Conservation (phyloP, 2,113 vertebrate genomes). For the Tragulus kanchil region DNA sequence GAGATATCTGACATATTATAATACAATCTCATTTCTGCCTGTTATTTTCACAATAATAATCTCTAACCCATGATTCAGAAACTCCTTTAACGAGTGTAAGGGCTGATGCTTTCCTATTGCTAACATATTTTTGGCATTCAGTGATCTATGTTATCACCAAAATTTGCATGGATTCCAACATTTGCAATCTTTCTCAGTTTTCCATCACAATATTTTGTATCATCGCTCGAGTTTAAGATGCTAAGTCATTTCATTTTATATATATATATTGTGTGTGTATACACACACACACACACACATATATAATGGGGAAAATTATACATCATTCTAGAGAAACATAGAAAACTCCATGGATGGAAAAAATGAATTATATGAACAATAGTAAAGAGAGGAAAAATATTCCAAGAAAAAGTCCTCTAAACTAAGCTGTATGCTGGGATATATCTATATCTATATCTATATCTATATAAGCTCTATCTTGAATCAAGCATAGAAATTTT, state of each 20-base stretch:
- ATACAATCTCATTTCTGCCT: not conserved
- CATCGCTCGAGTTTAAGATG: not conserved
- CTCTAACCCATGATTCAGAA: not conserved
- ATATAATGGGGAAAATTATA: not conserved
- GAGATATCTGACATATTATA: not conserved
- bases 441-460: not conserved
- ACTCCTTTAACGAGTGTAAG: not conserved
- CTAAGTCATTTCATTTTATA: not conserved
- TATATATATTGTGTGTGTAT: not conserved
- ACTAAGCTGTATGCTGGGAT: rapidly evolving
- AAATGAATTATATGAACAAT: not conserved
- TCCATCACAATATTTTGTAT: not conserved
- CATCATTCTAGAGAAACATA: not conserved
- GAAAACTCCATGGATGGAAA: not conserved
- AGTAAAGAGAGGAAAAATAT: not conserved
- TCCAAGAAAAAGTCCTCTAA: not conserved
- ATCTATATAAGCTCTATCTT: rapidly evolving
- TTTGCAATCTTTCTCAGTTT: not conserved
- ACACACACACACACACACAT: not conserved
- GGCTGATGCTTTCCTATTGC: not conserved
- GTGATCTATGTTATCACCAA: not conserved
- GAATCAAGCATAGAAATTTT: not conserved
- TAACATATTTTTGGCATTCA: not conserved
- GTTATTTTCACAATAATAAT: not conserved
- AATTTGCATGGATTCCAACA: not conserved